Evolutionary conservation across 2,113 vertebrate species (phyloP).

Genomic region (Seriola rivoliana): DNA sequence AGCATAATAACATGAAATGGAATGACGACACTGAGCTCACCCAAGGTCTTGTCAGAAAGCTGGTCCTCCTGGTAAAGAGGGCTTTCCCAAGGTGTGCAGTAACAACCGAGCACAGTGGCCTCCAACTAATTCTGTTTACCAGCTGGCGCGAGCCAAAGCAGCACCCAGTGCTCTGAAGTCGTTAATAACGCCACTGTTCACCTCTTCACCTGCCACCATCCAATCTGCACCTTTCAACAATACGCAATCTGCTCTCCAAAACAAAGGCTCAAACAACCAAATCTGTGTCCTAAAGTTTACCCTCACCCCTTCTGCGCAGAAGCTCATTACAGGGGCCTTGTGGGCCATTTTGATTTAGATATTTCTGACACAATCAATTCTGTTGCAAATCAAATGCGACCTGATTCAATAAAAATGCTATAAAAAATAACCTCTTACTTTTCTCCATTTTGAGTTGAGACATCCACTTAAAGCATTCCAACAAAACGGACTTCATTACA

Average conservation of each 20-base stretch:
- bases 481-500: neutral
- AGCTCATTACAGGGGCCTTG: no score
- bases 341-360: conserved; percentile 18
- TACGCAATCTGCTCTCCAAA: conserved; percentile 18
- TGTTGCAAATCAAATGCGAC: conserved; percentile 2
- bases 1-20: conserved; percentile 9
- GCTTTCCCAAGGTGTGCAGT: conserved; percentile 7
- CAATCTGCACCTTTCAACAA: conserved; percentile 40
- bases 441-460: neutral
- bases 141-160: conserved; percentile 27
- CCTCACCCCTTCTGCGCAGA: neutral
- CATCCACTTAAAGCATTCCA: no score
- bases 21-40: conserved; percentile 4
- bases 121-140: conserved; percentile 20
- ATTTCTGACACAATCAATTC: neutral
- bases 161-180: conserved; percentile 38
- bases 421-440: no score
- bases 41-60: conserved; percentile 25
- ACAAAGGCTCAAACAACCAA: conserved; percentile 28
- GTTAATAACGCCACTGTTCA: conserved; percentile 45
- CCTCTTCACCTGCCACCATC: conserved; percentile 28
- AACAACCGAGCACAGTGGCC: conserved; percentile 32
- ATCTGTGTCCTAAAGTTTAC: neutral
- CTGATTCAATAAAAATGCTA: no score
- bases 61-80: conserved; percentile 11